These are phyloP conservation scores for Lamprologus sp. DNA, from an alignment of 2,113 vertebrate species.

Conservation along the genomic window DNA sequence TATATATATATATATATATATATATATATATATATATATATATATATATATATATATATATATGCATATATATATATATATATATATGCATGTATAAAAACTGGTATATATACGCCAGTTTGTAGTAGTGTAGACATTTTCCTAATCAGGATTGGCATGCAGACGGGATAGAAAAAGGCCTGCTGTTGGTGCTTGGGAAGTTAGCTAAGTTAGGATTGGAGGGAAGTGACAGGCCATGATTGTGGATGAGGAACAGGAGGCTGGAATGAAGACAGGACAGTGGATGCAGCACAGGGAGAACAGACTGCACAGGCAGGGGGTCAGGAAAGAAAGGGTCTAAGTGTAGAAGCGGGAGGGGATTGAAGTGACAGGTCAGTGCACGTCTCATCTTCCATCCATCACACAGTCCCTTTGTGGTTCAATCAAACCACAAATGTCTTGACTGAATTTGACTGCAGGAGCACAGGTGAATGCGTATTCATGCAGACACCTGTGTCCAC, in stretches of 20 bases:
- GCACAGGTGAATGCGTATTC: conserved; percentile 3
- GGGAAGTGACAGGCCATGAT: background rate
- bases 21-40: background rate
- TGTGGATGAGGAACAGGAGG: background rate
- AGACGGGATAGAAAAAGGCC: background rate
- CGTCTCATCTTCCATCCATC: conserved; percentile 50
- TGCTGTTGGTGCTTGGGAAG: background rate
- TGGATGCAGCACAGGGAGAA: background rate
- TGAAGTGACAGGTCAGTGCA: conserved; percentile 50
- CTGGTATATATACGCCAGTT: background rate
- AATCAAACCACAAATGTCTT: conserved; percentile 25
- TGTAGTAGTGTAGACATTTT: background rate
- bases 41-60: background rate
- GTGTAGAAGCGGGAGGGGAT: background rate
- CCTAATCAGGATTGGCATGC: background rate
- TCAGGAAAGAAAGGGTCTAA: conserved; percentile 1
- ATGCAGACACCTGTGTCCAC: conserved; percentile 20
- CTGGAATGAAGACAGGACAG: background rate
- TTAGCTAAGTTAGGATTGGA: background rate
- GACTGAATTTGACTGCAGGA: conserved; percentile 30
- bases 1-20: background rate
- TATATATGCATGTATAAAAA: background rate
- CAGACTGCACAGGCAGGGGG: conserved; percentile 1
- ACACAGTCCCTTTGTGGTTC: conserved; percentile 43
- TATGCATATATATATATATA: background rate